phyloP scores from a whole-genome alignment of 2,113 vertebrate genomes.

The Clupea harengus region DNA sequence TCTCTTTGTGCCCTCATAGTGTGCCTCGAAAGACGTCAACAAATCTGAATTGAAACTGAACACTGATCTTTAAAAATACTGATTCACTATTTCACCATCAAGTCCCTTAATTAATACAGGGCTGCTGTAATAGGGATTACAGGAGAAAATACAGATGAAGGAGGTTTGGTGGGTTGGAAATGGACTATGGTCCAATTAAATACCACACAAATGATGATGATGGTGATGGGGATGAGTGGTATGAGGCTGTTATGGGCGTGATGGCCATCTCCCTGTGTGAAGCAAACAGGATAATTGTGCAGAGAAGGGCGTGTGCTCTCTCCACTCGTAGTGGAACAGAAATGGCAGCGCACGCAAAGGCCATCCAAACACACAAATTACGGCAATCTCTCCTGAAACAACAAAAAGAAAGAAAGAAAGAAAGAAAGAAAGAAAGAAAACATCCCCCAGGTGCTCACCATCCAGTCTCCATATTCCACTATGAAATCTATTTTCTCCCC shows the following conservation, averaged over 20 bases:
- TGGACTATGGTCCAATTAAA: background rate
- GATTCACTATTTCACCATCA: background rate
- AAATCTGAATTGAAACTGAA: background rate
- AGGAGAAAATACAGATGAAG: background rate
- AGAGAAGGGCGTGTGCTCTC: background rate
- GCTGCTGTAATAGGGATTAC: background rate
- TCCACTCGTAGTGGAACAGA: background rate
- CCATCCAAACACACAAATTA: background rate
- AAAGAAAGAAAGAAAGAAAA: background rate
- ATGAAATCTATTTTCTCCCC: background rate
- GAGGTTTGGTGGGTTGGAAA: background rate
- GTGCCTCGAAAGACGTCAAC: too few species aligned
- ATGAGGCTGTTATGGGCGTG: background rate
- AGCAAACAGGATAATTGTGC: background rate
- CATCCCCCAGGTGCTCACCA: background rate
- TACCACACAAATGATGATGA: conserved; percentile 6
- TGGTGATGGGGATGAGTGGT: background rate
- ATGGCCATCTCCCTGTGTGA: background rate
- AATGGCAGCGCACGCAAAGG: background rate
- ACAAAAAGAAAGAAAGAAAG: background rate
- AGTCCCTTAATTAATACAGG: background rate
- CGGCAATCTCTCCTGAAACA: background rate
- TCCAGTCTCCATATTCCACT: background rate
- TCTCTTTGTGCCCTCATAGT: background rate
- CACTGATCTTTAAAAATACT: background rate